Base-by-base conservation (phyloP, 92 coral and sea anemone species). In the Porites lobata region DNA sequence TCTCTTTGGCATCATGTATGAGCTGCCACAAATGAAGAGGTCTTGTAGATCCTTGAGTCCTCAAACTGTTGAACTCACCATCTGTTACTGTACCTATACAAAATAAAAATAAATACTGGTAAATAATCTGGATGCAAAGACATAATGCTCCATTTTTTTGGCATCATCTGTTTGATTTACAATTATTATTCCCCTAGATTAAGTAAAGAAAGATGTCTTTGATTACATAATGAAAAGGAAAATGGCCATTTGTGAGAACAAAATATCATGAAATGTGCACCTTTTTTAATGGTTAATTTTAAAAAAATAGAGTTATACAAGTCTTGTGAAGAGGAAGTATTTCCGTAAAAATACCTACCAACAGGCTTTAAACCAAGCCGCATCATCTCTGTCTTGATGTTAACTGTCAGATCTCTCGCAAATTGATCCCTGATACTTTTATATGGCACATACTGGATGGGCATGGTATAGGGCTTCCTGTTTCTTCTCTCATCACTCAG, bases 11-110 rank as follows among this genome's bases (percentile, higher is more conserved):
- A 75, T 94, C 92, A 72, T 88, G 95, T 21, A 90, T 92, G 1
- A 92, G 72, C 57, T 94, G 95, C 92, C 91, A 81, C 21, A 94
- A 22, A 58, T 92, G 95, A 9, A 94, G 24, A 8, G 96, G 94
- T 11, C 92, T 73, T 54, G 91, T 93, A 18, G 62, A 78, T 21
- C 95, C 92, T 51, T 87, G 90, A 8, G 98, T 94, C 14, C 98
- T 24, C 22, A 94, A 57, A 69, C 92, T 82, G 66, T 90, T 89
- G 65, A 94, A 91, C 67, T 94, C 94, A 6, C 94, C 98, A 92
- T 94, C 98, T 54, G 86, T 86, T 3, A 90, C 93, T 21, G 85
- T 84, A 15, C 98, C 94, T 92, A 72, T 17, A 29, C 32, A 29
- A 29, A 29, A 29, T 29, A 29, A 29, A 29, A 29, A 29, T 29